Evolutionary conservation across 2,888 invertebrate species (phyloP), one percentile per base, ranked within the genome.

Genomic region (Hyles lineata): DNA sequence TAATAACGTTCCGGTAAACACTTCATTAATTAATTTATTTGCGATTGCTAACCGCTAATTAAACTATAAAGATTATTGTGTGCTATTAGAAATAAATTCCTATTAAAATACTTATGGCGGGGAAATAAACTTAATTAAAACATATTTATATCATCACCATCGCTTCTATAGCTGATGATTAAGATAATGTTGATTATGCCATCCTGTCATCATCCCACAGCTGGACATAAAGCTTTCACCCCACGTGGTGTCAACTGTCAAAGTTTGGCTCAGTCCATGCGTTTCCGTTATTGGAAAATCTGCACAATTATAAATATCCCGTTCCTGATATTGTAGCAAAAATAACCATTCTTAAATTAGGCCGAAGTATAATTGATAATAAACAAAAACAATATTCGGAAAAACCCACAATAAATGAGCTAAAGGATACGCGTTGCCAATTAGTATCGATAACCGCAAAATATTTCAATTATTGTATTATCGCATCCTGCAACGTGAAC

Each of bases 351-450:
- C 17, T 50, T 43, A 43, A 19, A 67, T 67, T 1, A 21, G 50
- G 23, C 23, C 67, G 23, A 11, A 67, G 23, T 43, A 23, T 43
- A 67, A 43, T 50, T 67, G 43, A 63, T 67, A 72, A 67, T 35
- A 55, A 58, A 72, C 67, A 69, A 81, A 55, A 81, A 81, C 83
- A 81, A 74, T 73, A 70, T 77, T 80, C 32, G 83, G 81, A 76
- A 82, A 80, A 77, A 74, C 82, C 82, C 70, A 74, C 76, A 69
- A 72, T 72, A 58, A 35, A 72, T 74, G 74, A 72, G 21, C 73
- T 78, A n/a, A 63, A 83, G 84, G 83, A 84, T 84, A 81, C 73
- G 35, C 61, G 67, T 29, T 67, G 70, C 78, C 76, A 81, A 82
- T 79, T 82, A 80, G 76, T 75, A 78, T 77, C 77, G 76, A 79